Conservation (phyloP, 2,797 vertebrate genomes). For the Spondyliosoma cantharus region DNA sequence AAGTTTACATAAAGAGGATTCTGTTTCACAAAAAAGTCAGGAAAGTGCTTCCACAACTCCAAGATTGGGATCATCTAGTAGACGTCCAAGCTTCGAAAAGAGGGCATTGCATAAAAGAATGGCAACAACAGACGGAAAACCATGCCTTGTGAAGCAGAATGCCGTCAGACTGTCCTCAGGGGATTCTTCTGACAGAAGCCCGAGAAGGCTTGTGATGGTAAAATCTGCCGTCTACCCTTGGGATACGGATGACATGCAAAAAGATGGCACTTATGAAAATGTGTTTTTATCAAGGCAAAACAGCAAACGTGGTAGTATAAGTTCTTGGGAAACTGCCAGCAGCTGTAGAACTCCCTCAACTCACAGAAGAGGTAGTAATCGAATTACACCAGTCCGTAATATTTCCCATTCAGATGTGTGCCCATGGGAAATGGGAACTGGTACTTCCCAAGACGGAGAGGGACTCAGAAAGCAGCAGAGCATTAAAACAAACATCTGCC, state of each 20-base stretch:
- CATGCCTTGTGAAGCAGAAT: slow-evolving; percentile 84
- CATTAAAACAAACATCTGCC: slow-evolving; percentile 65
- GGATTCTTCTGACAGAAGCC: slow-evolving; percentile 81
- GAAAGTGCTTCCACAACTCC: slow-evolving; percentile 71
- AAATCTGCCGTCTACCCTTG: slow-evolving; percentile 73
- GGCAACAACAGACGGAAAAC: slow-evolving; percentile 78
- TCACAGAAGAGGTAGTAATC: slow-evolving; percentile 73
- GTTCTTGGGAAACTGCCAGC: slow-evolving; percentile 80
- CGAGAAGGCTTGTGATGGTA: slow-evolving; percentile 67
- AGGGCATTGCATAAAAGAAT: slow-evolving; percentile 76
- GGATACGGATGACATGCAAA: slow-evolving; percentile 76
- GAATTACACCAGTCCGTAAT: slow-evolving; percentile 62
- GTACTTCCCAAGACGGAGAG: slow-evolving; percentile 59
- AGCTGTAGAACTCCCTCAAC: slow-evolving; percentile 76
- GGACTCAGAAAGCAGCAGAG: slow-evolving; percentile 66
- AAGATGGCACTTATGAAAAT: slow-evolving; percentile 75
- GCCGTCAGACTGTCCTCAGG: slow-evolving; percentile 81
- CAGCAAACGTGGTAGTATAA: slow-evolving; percentile 76
- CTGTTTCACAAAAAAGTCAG: slow-evolving; percentile 69
- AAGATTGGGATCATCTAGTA: slow-evolving; percentile 61
- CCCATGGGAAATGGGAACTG: slow-evolving; percentile 73
- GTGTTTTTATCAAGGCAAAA: slow-evolving; percentile 73
- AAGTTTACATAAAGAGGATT: slow-evolving; percentile 68
- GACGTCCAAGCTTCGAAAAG: slow-evolving; percentile 67
- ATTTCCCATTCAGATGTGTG: slow-evolving; percentile 71